Conservation (phyloP, 2,797 vertebrate genomes). For the Pangasius mekongensis region DNA sequence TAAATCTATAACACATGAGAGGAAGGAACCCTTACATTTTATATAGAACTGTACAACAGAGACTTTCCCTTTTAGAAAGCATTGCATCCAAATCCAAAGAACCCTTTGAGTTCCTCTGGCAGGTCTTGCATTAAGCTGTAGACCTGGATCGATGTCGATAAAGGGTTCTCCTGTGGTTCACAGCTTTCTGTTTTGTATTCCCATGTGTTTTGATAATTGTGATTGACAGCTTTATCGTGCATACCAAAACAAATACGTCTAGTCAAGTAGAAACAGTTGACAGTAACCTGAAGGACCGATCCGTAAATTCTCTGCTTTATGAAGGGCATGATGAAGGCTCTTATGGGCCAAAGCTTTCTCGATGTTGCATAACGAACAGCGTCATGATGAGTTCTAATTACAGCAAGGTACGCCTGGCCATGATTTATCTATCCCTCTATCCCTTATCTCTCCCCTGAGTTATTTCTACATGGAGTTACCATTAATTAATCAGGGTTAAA, state of each 20-base stretch:
- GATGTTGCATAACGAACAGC: slow-evolving; percentile 5
- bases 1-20: not conserved
- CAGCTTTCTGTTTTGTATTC: not conserved
- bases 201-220: not conserved
- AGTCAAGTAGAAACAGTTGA: not conserved
- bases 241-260: not conserved
- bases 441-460: not conserved
- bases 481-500: slow-evolving; percentile 32
- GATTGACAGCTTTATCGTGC: not conserved
- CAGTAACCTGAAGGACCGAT: not conserved
- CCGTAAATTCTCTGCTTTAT: not conserved
- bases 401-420: not conserved
- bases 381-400: not conserved
- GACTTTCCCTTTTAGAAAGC: not conserved
- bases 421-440: not conserved
- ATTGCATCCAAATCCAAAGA: not conserved
- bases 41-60: not conserved
- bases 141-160: not conserved
- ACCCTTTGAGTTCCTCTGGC: not conserved
- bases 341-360: not conserved
- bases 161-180: not conserved
- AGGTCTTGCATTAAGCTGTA: not conserved
- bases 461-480: not conserved
- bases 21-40: not conserved
- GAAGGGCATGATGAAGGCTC: not conserved